Percentiles rank a stretch among this genome's conserved stretches.
These are phyloP conservation scores for Drosophila demipolita DNA, from an alignment of 2,888 invertebrate genomes.

Conservation along the genomic window DNA sequence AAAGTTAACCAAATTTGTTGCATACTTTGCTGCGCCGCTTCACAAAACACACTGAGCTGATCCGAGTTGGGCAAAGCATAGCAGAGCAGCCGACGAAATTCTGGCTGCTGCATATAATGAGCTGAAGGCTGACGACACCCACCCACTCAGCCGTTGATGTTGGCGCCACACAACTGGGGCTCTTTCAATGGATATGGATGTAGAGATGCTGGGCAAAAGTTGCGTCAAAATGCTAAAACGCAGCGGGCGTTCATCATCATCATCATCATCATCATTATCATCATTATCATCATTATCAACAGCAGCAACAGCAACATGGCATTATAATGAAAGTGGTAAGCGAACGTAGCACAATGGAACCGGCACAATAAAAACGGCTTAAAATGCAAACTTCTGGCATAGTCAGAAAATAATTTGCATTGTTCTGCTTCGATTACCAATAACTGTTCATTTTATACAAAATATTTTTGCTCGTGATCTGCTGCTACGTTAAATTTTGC, in stretches of 20 bases:
- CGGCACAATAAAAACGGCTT: slow-evolving; percentile 57
- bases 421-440: slow-evolving; percentile 52
- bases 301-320: slow-evolving; percentile 18
- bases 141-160: slow-evolving; percentile 17
- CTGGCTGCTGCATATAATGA: slow-evolving; percentile 70
- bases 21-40: slow-evolving; percentile 76
- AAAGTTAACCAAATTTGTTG: slow-evolving; percentile 79
- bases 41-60: slow-evolving; percentile 72
- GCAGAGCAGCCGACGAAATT: slow-evolving; percentile 19
- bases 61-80: slow-evolving; percentile 12
- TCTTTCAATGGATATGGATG: slow-evolving; percentile 47
- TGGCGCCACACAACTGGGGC: slow-evolving; percentile 63
- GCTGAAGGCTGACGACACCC: slow-evolving; percentile 48
- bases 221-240: slow-evolving; percentile 71
- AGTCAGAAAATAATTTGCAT: slow-evolving; percentile 45
- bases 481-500: slow-evolving; percentile 23
- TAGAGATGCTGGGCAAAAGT: slow-evolving; percentile 59
- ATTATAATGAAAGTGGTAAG: slow-evolving; percentile 52
- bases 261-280: slow-evolving; percentile 6
- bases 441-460: slow-evolving; percentile 20
- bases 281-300: slow-evolving; percentile 21
- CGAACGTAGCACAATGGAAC: slow-evolving; percentile 62
- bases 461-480: slow-evolving; percentile 37
- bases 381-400: slow-evolving; percentile 62
- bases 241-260: slow-evolving; percentile 68